Evolutionary conservation across 2,113 vertebrate genomes (phyloP), one percentile per base, ranked within the genome.

Genomic region (Eleginops maclovinus): DNA sequence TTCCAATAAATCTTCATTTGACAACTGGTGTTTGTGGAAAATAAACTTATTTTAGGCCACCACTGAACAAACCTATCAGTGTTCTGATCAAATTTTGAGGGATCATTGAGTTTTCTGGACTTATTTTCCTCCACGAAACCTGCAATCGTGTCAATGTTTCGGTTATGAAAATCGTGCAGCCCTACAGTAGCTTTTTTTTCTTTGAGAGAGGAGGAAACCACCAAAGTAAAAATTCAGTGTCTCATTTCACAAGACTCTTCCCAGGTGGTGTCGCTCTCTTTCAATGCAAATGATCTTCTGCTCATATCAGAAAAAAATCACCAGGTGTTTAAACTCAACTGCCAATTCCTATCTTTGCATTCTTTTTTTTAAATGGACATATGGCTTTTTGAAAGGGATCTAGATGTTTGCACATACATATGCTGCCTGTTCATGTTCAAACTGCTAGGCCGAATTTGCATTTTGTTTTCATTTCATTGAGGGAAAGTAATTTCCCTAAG

Each of bases 211-310:
- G 26, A 15, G 15, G 53, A 70, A 24, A 60, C 53, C 46, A 28
- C 65, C 1, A 3, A 31, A 4, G 7, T 47, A 71, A 54, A 72
- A 17, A 49, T 51, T 59, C 12, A n/a, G 26, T 44, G 54, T 66
- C 49, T 13, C 9, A 21, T 22, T 41, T 17, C 4, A 1, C 19
- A 8, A 28, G 54, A 41, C 14, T 41, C n/a, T 28, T 43, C 16
- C 50, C 43, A 58, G 56, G 40, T 54, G 17, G 16, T 21, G 22
- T 51, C 19, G 22, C 15, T 26, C 12, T 51, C 14, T 58, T 55
- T 79, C 6, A 26, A 24, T 47, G 36, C 51, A 76, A 72, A 77
- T 46, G 16, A 40, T 62, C 31, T 49, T 22, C 46, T 67, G 58
- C 15, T 72, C 12, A n/a, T 12, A 26, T 40, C 26, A 56, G 16